Evolutionary conservation across 2,797 vertebrate species (phyloP).

Genomic region (Sebastes vulpes): DNA sequence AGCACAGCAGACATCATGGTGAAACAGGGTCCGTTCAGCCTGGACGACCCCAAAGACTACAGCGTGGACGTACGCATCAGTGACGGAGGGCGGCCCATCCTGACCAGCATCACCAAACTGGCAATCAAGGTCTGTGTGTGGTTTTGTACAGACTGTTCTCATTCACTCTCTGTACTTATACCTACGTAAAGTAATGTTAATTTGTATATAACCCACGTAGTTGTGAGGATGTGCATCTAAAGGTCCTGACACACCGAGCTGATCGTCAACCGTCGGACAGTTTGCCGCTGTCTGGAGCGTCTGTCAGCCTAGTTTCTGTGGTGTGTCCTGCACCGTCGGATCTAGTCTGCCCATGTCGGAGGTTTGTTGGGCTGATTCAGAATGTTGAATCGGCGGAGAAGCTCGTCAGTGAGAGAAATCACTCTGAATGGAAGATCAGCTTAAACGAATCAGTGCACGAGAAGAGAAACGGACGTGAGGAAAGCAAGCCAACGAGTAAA

Average conservation of each 20-base stretch:
- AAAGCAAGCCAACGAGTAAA: no score
- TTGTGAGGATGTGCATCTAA: neutral
- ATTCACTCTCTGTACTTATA: neutral
- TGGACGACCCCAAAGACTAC: conserved; percentile 88
- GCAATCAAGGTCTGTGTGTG: conserved; percentile 88
- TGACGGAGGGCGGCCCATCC: conserved; percentile 88
- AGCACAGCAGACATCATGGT: conserved; percentile 90
- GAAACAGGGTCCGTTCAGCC: conserved; percentile 90
- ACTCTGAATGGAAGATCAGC: no score
- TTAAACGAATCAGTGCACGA: no score
- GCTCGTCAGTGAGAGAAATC: no score
- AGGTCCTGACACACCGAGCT: no score
- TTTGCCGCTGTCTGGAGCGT: no score
- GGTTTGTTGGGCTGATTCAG: no score
- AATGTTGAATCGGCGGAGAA: rapidly evolving
- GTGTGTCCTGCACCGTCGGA: no score
- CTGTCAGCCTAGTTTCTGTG: no score
- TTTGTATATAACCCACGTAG: neutral
- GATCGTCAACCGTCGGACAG: no score
- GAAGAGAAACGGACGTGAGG: no score
- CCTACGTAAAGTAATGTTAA: neutral
- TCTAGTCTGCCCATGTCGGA: no score
- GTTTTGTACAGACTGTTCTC: neutral
- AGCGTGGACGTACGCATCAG: conserved; percentile 88
- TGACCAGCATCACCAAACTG: conserved; percentile 84